A percentile compares a stretch with the other conserved stretches of the same genome.
Conservation (phyloP, 1,140 invertebrate species). For the Diachasma alloeum region DNA sequence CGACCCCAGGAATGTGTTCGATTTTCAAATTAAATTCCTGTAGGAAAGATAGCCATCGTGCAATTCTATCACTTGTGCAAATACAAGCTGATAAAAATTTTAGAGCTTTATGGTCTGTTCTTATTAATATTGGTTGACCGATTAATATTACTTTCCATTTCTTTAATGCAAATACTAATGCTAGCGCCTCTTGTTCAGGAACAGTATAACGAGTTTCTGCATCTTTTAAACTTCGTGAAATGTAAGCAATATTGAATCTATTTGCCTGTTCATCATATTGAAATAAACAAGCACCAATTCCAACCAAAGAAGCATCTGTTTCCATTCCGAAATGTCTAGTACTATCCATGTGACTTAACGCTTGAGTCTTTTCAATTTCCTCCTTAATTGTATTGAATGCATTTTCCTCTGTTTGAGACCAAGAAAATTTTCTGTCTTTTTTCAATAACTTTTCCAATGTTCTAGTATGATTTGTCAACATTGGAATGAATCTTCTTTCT, state of each 20-base stretch:
- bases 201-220: conserved; percentile 2
- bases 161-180: conserved; percentile 8
- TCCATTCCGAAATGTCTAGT: neutral
- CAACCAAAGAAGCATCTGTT: conserved; percentile 15
- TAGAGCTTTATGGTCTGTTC: conserved; percentile 15
- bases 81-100: neutral
- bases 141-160: conserved; percentile 10
- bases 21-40: conserved; percentile 5
- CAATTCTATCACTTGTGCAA: neutral
- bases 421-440: conserved; percentile 41
- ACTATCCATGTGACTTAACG: neutral
- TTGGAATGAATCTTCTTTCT: conserved; percentile 46
- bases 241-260: neutral
- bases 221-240: neutral
- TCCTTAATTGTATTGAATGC: conserved; percentile 47
- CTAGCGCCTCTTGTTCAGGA: neutral
- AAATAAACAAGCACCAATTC: neutral
- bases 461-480: conserved; percentile 40
- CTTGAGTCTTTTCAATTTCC: conserved; percentile 35
- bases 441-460: conserved; percentile 18
- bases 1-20: conserved; percentile 7
- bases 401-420: conserved; percentile 41
- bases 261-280: neutral
- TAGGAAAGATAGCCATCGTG: conserved; percentile 12
- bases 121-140: neutral